Evolutionary conservation across 1,140 invertebrate genomes (phyloP).

Genomic region (Steinernema khuongi): DNA sequence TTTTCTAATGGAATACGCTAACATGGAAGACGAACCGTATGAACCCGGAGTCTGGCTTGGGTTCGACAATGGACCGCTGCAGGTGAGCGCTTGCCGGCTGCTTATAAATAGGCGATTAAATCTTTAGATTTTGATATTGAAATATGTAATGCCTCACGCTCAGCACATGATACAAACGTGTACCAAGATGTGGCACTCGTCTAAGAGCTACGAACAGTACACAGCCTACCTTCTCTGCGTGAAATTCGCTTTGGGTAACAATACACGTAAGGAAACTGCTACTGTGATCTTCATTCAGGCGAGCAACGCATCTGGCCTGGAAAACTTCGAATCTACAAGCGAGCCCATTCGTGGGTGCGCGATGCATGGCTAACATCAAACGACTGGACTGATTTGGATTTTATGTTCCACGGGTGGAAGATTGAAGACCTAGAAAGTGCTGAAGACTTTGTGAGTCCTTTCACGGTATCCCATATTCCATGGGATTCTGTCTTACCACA

Average conservation of each 20-base stretch:
- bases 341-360: constrained; percentile 39
- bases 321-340: constrained; percentile 35
- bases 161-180: constrained; percentile 35
- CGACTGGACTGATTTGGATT: constrained; percentile 27
- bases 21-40: constrained; percentile 37
- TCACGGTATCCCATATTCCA: constrained; percentile 14
- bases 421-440: constrained; percentile 19
- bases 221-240: constrained; percentile 46
- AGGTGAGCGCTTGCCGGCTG: constrained; percentile 20
- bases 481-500: not conserved
- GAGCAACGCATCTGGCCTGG: constrained; percentile 38
- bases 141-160: constrained; percentile 41
- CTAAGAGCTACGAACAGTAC: constrained; percentile 43
- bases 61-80: constrained; percentile 45
- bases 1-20: constrained; percentile 43
- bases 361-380: constrained; percentile 36
- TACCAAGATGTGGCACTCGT: constrained; percentile 44
- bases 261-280: not conserved
- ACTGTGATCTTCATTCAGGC: constrained; percentile 18
- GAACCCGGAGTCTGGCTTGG: constrained; percentile 43
- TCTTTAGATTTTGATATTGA: constrained; percentile 40
- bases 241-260: constrained; percentile 40
- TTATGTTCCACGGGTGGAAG: constrained; percentile 43
- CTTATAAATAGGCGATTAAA: not conserved
- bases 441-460: constrained; percentile 32